Evolutionary conservation across 2,797 vertebrate genomes (phyloP).

Genomic region (Peromyscus nudipes): DNA sequence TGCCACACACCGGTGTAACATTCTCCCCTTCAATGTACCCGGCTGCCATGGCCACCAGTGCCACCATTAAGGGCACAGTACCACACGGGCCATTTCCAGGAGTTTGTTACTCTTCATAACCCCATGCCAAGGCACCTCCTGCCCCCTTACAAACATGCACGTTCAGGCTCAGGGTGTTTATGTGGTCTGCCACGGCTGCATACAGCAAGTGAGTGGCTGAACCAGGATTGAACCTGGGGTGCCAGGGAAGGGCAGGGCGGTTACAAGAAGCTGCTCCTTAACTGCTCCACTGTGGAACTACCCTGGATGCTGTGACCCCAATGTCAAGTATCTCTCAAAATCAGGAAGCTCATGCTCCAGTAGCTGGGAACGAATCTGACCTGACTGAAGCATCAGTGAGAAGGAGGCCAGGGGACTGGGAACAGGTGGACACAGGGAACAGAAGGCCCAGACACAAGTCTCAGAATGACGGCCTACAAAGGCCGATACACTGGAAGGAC

Average conservation of each 20-base stretch:
- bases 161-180: not conserved
- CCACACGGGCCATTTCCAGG: not conserved
- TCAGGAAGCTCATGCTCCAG: not conserved
- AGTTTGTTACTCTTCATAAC: not conserved
- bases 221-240: not conserved
- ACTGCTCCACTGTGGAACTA: fast-evolving
- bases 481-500: not conserved
- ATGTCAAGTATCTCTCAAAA: not conserved
- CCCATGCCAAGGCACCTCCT: not conserved
- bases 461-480: not conserved
- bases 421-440: not conserved
- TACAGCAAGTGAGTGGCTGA: not conserved
- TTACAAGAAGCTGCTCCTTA: not conserved
- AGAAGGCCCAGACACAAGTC: not conserved
- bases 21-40: fast-evolving
- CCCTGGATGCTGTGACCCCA: not conserved
- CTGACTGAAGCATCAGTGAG: not conserved
- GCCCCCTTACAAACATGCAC: not conserved
- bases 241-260: not conserved
- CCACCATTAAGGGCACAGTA: not conserved
- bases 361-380: not conserved
- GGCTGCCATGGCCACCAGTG: too few species aligned
- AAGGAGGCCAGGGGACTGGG: too few species aligned
- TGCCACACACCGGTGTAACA: fast-evolving
- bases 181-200: not conserved